Conservation (phyloP, 2,888 invertebrate genomes). For the Falcaria lacertinaria region DNA sequence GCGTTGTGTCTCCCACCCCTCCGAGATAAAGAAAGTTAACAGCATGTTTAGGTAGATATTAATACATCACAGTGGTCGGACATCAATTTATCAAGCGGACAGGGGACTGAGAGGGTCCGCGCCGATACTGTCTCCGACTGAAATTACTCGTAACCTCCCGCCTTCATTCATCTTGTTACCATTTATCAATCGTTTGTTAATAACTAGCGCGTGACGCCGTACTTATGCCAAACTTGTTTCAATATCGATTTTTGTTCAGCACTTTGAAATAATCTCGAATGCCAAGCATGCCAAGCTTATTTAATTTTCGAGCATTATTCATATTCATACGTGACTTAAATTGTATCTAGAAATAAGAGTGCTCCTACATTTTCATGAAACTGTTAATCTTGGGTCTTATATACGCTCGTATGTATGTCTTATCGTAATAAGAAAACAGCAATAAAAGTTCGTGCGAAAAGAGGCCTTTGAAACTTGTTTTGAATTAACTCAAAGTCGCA, state of each 20-base stretch:
- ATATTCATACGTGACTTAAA: no score
- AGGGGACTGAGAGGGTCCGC: constrained; percentile 30
- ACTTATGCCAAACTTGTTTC: constrained; percentile 1
- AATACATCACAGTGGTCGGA: constrained; percentile 43
- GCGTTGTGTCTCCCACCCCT: constrained; percentile 18
- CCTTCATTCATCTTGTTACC: constrained; percentile 35
- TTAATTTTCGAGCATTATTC: background rate
- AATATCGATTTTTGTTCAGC: background rate
- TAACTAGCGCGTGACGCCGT: constrained; percentile 10
- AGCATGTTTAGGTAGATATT: constrained; percentile 44
- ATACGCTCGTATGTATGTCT: background rate
- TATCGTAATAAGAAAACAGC: constrained; percentile 4
- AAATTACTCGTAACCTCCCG: constrained; percentile 45
- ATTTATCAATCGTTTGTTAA: constrained; percentile 42
- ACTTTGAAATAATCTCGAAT: background rate
- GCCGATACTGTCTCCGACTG: constrained; percentile 25
- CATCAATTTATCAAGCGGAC: constrained; percentile 56
- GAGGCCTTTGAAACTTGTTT: constrained; percentile 16
- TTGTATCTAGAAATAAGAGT: no score
- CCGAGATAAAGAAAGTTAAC: constrained; percentile 38
- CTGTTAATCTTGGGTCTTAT: no score
- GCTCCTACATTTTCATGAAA: no score
- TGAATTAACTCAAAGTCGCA: constrained; percentile 16
- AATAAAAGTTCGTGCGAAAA: constrained; percentile 10
- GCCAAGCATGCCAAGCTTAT: background rate